These are phyloP conservation scores for Andrena bucephala DNA, from an alignment of 2,888 invertebrate species.

Conservation along the genomic window DNA sequence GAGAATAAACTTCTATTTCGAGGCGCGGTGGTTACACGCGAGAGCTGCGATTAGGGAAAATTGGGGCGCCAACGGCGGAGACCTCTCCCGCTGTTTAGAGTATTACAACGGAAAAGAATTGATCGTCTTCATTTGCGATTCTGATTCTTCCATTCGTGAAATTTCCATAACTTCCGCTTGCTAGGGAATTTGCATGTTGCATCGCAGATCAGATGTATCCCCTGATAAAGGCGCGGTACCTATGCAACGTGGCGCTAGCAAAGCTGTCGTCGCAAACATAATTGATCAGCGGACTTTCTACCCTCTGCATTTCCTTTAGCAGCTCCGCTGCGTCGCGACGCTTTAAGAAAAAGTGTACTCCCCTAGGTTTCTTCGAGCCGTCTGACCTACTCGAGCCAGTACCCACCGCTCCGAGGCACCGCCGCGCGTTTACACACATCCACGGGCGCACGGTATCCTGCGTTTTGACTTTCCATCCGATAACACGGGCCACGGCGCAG, in stretches of 20 bases:
- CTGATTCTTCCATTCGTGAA: conserved; percentile 24
- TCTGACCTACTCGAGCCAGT: no score
- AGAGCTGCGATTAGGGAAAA: conserved; percentile 1
- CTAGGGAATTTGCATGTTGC: conserved; percentile 13
- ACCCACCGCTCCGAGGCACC: no score
- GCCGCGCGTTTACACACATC: not conserved
- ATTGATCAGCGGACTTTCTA: no score
- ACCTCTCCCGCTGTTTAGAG: not conserved
- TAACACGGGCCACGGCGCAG: conserved; percentile 38
- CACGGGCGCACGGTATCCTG: not conserved
- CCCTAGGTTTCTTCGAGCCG: no score
- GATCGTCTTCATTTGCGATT: conserved; percentile 32
- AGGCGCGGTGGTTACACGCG: not conserved
- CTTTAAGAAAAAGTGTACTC: no score
- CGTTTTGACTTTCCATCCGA: conserved; percentile 42
- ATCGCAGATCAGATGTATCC: not conserved
- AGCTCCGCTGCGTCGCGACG: no score
- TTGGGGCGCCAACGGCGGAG: not conserved
- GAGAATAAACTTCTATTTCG: not conserved
- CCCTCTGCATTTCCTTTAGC: no score
- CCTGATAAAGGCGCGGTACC: not conserved
- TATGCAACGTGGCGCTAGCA: not conserved
- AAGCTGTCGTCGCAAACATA: no score
- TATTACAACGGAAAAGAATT: conserved; percentile 7
- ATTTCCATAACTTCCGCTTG: conserved; percentile 38